Conservation (phyloP, 2,113 vertebrate genomes). For the Entelurus aequoreus region DNA sequence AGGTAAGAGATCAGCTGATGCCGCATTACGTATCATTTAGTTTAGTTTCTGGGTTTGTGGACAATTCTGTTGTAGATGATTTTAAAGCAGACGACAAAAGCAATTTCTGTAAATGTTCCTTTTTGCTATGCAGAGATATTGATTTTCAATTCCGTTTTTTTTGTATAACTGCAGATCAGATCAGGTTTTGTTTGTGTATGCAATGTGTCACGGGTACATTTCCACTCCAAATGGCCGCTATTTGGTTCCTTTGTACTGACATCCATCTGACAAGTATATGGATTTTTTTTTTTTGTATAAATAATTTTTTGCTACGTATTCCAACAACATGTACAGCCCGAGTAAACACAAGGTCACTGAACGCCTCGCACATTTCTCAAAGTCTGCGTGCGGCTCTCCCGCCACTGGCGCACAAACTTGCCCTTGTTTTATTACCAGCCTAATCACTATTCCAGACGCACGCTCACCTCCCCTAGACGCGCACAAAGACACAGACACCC, state of each 20-base stretch:
- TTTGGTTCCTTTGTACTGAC: neutral
- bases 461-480: slow-evolving; percentile 13
- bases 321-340: neutral
- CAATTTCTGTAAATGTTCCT: too few species aligned
- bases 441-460: slow-evolving; percentile 32
- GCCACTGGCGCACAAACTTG: slow-evolving; percentile 3
- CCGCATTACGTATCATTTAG: too few species aligned
- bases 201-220: too few species aligned
- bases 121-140: too few species aligned
- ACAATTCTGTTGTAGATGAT: too few species aligned
- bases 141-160: too few species aligned
- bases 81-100: too few species aligned
- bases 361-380: slow-evolving; percentile 1
- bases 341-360: slow-evolving; percentile 11
- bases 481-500: slow-evolving; percentile 16
- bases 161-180: too few species aligned
- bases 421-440: slow-evolving; percentile 22
- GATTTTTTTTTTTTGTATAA: neutral
- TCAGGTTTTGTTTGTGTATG: too few species aligned
- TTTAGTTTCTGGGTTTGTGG: too few species aligned
- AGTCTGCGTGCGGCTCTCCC: slow-evolving; percentile 2
- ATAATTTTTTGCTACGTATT: neutral
- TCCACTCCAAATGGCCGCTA: too few species aligned
- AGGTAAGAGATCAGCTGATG: too few species aligned
- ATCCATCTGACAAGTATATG: neutral